A percentile compares a stretch with the other conserved stretches of the same genome.
Evolutionary conservation across 2,888 invertebrate genomes (phyloP).

Genomic region (Acrobasis repandana): DNA sequence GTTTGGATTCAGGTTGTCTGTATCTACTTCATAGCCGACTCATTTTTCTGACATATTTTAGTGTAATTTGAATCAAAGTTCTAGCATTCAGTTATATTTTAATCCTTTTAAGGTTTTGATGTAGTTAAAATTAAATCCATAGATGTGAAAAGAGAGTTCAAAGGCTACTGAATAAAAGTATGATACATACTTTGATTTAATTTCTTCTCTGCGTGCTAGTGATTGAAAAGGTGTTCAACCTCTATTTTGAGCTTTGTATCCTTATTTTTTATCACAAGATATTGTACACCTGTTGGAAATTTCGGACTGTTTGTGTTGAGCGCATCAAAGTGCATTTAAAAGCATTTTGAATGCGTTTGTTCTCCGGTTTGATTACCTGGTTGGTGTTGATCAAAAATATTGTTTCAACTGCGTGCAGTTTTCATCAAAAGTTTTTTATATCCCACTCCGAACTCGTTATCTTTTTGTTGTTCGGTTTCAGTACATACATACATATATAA

Average conservation of each 20-base stretch:
- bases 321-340: constrained; percentile 9
- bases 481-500: background rate
- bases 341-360: constrained; percentile 3
- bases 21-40: no score
- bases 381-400: background rate
- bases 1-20: background rate
- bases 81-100: no score
- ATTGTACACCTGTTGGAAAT: background rate
- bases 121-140: no score
- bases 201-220: no score
- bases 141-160: no score
- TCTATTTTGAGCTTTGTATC: no score
- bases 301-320: background rate
- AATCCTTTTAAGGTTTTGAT: no score
- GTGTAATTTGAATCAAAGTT: no score
- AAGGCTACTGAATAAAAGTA: no score
- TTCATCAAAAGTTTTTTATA: background rate
- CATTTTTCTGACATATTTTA: no score
- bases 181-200: no score
- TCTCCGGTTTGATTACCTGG: constrained; percentile 4
- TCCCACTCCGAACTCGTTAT: background rate
- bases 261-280: background rate
- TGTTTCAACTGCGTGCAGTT: background rate
- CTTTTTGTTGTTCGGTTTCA: background rate
- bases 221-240: no score